Percentiles rank a stretch among this genome's conserved stretches.
phyloP scores from a whole-genome alignment of 2,113 vertebrate species.

The Ifrita kowaldi region DNA sequence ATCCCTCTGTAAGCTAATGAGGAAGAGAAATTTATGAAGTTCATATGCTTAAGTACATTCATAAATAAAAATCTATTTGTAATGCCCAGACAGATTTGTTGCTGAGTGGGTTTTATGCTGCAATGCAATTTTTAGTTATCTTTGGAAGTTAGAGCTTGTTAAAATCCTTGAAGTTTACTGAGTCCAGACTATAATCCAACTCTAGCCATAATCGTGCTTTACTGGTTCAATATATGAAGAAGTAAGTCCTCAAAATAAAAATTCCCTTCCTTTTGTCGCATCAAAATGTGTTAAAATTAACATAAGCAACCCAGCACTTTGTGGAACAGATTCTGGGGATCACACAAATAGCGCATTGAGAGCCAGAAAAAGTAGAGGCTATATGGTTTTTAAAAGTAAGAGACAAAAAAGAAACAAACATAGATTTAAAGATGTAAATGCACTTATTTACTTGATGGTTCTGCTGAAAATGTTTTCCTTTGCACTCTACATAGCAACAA shows the following conservation, averaged over 20 bases:
- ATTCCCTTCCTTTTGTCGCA: neutral
- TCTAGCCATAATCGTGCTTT: neutral
- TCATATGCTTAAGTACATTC: neutral
- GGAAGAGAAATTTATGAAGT: neutral
- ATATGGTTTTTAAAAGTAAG: neutral
- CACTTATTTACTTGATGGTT: neutral
- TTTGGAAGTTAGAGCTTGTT: neutral
- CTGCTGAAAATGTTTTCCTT: neutral
- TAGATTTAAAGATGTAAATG: neutral
- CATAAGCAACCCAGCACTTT: neutral
- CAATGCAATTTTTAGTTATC: neutral
- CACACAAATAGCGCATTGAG: neutral
- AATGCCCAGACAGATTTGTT: neutral
- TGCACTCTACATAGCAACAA: conserved; percentile 12
- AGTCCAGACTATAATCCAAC: neutral
- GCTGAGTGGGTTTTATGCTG: neutral
- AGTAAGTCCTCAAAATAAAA: neutral
- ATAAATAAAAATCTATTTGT: conserved; percentile 3
- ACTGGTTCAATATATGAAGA: neutral
- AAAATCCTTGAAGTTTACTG: neutral
- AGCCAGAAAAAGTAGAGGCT: neutral
- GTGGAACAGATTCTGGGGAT: neutral
- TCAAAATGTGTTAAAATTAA: neutral
- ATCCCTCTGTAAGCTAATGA: neutral
- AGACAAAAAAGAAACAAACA: neutral